Evolutionary conservation across 2,113 vertebrate species (phyloP).

Genomic region (Dipodomys stephensi): DNA sequence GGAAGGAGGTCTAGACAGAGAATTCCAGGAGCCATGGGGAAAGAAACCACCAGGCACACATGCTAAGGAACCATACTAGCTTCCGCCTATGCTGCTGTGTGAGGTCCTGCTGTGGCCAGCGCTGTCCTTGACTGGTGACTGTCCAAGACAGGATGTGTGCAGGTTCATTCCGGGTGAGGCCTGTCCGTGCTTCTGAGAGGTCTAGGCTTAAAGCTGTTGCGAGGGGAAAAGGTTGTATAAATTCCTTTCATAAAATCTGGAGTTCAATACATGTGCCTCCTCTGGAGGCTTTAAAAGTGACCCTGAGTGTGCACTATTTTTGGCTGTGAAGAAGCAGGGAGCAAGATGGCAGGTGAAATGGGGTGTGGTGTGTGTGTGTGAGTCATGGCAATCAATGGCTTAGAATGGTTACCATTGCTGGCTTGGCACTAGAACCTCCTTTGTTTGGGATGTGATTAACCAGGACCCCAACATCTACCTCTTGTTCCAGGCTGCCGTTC

Average conservation of each 20-base stretch:
- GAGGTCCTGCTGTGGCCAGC: neutral
- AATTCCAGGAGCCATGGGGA: neutral
- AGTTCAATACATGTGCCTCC: neutral
- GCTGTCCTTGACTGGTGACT: neutral
- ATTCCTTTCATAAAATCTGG: neutral
- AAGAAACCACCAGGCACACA: rapidly evolving
- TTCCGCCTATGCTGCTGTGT: neutral
- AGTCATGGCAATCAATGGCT: neutral
- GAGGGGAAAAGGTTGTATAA: neutral
- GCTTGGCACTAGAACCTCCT: neutral
- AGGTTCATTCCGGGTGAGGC: neutral
- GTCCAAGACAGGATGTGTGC: neutral
- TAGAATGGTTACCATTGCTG: neutral
- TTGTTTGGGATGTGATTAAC: neutral
- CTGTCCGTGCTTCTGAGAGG: neutral
- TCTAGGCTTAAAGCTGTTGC: neutral
- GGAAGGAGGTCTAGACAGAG: neutral
- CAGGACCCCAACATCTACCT: neutral
- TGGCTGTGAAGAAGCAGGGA: neutral
- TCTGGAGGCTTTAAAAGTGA: neutral
- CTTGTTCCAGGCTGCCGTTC: neutral
- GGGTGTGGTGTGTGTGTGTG: neutral
- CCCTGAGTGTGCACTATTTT: neutral
- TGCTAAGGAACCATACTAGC: neutral
- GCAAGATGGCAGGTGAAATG: neutral